Percentiles rank a stretch among this genome's conserved stretches.
These are phyloP conservation scores for Epirrita christyi DNA, from an alignment of 2,888 invertebrate genomes.

Conservation along the genomic window DNA sequence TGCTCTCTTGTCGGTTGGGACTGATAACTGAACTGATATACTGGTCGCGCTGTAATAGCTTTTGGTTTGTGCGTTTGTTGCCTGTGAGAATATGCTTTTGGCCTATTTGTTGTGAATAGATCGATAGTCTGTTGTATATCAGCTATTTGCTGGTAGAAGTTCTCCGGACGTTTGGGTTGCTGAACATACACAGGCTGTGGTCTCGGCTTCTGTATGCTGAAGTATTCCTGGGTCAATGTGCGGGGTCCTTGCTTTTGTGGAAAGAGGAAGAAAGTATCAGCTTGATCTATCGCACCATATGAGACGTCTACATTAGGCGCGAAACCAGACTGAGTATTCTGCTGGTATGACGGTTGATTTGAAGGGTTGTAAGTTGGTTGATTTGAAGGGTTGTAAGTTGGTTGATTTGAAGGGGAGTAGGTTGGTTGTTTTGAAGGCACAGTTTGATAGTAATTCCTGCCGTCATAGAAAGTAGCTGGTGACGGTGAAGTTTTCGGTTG, in stretches of 20 bases:
- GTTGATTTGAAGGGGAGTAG: constrained; percentile 40
- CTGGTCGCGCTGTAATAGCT: constrained; percentile 82
- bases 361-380: not conserved
- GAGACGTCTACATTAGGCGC: constrained; percentile 72
- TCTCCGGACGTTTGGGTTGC: constrained; percentile 75
- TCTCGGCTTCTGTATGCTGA: constrained; percentile 78
- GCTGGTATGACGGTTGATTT: constrained; percentile 51
- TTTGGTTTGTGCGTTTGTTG: constrained; percentile 76
- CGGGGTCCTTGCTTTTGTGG: constrained; percentile 81
- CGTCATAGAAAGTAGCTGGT: constrained; percentile 79
- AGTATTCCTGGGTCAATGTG: constrained; percentile 81
- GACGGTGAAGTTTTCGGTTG: constrained; percentile 83
- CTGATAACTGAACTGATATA: constrained; percentile 90
- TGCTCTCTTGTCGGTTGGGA: constrained; percentile 80
- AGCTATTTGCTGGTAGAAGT: constrained; percentile 87
- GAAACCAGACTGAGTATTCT: constrained; percentile 64
- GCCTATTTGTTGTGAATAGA: constrained; percentile 84
- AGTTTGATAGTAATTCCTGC: constrained; percentile 76
- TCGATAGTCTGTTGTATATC: constrained; percentile 87
- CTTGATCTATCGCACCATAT: constrained; percentile 75
- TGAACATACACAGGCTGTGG: constrained; percentile 69
- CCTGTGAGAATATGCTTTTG: constrained; percentile 74
- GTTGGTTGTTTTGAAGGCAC: constrained; percentile 48
- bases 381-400: constrained; percentile 15
- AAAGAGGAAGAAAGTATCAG: constrained; percentile 77